Evolutionary conservation across 1,140 invertebrate genomes (phyloP), one percentile per base, ranked within the genome.

Genomic region (Musca vetustissima): DNA sequence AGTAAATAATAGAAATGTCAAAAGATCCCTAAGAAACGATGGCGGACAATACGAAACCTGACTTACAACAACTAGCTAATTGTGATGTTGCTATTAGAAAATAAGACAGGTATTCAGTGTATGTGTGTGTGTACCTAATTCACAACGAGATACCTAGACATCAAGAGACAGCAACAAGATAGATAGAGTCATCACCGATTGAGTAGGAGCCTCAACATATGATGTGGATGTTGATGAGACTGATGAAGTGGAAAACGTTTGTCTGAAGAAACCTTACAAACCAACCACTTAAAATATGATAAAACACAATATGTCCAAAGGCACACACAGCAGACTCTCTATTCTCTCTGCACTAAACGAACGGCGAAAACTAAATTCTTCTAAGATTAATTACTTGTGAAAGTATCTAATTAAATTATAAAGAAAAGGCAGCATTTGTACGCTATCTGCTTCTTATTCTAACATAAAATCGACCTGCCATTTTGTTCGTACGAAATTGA

Each of bases 1-100:
- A 13, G 36, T 61, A 61, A 61, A 61, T 61, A 61, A 61, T 61
- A 43, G 57, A 61, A 61, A 61, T 61, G 57, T 61, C 57, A 61
- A 61, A 61, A 61, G 28, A 61, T 36, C 28, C 57, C 28, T 21
- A 36, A 36, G 13, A 43, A 61, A 61, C 43, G 57, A 61, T 61
- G 57, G 57, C 57, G 25, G 28, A 1, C 28, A 0, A 9, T 43
- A 43, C 3, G 8, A 28, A 28, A 8, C 28, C 28, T 28, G 28
- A 28, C 28, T 4, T 28, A 28, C 28, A 28, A 28, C 8, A 28
- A 28, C 8, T 4, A 28, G 8, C 28, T 8, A 43, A 43, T 43
- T 1, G 4, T 43, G 11, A 11, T 43, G 36, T 43, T 43, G 28
- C 4, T 32, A 32, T 32, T 9, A 4, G 11, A 13, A 13, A 43